These are phyloP conservation scores for Palloptera scutellata DNA, from an alignment of 2,888 invertebrate species.

Conservation along the genomic window DNA sequence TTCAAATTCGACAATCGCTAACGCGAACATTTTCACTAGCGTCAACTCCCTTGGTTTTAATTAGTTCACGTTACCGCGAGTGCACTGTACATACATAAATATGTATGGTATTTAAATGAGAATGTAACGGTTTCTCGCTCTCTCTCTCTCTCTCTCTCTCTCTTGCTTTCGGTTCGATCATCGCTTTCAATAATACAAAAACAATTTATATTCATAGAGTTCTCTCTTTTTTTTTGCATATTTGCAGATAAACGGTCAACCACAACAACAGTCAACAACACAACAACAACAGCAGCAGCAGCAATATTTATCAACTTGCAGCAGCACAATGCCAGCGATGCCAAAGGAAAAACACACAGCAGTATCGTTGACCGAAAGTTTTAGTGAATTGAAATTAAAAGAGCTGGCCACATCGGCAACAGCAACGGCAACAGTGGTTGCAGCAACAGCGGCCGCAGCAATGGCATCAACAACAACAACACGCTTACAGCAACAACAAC, in stretches of 20 bases:
- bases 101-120: too few relatives aligned
- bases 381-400: slow-evolving; percentile 55
- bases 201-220: slow-evolving; percentile 7
- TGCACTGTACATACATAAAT: too few relatives aligned
- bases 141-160: slow-evolving; percentile 8
- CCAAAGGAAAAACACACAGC: slow-evolving; percentile 63
- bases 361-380: slow-evolving; percentile 59
- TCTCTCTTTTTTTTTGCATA: slow-evolving; percentile 18
- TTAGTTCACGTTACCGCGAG: too few relatives aligned
- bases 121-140: too few relatives aligned
- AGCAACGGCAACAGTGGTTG: slow-evolving; percentile 24
- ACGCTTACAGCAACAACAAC: slow-evolving; percentile 40
- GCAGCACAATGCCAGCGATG: slow-evolving; percentile 63
- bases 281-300: slow-evolving; percentile 39
- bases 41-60: too few relatives aligned
- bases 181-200: slow-evolving; percentile 51
- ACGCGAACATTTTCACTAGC: too few relatives aligned
- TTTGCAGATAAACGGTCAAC: slow-evolving; percentile 54
- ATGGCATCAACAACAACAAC: slow-evolving; percentile 45
- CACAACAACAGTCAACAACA: slow-evolving; percentile 37
- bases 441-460: slow-evolving; percentile 40
- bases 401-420: slow-evolving; percentile 46
- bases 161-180: neutral
- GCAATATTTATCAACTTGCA: slow-evolving; percentile 44
- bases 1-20: too few relatives aligned